phyloP scores from a whole-genome alignment of 2,888 invertebrate genomes.

The Sacculina carcini region DNA sequence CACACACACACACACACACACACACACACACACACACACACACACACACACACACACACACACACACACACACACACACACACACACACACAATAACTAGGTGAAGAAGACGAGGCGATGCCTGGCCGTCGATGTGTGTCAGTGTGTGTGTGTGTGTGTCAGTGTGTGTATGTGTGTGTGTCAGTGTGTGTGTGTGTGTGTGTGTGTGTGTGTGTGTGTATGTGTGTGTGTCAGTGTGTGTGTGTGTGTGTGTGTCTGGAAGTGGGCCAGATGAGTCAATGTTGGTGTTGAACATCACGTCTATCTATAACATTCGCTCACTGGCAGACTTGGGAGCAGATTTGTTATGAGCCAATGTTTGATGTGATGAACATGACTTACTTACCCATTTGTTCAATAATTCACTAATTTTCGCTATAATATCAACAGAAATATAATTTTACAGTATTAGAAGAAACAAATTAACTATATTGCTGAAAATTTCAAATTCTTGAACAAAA shows the following conservation, averaged over 20 bases:
- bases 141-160: too few species aligned
- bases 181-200: conserved; percentile 1
- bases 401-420: too few species aligned
- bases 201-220: conserved; percentile 2
- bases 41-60: conserved; percentile 3
- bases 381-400: too few species aligned
- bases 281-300: too few species aligned
- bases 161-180: not conserved
- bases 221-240: not conserved
- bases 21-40: not conserved
- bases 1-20: conserved; percentile 4
- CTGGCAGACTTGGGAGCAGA: too few species aligned
- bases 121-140: not conserved
- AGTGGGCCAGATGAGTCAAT: not conserved
- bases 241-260: not conserved
- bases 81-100: not conserved
- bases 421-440: too few species aligned
- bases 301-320: too few species aligned
- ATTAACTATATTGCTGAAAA: too few species aligned
- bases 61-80: not conserved
- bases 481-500: too few species aligned
- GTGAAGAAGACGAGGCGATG: not conserved
- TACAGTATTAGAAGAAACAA: too few species aligned
- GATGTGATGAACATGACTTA: too few species aligned
- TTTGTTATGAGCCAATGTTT: too few species aligned